These are phyloP conservation scores for Melanerpes formicivorus DNA, from an alignment of 2,113 vertebrate species.

Conservation along the genomic window DNA sequence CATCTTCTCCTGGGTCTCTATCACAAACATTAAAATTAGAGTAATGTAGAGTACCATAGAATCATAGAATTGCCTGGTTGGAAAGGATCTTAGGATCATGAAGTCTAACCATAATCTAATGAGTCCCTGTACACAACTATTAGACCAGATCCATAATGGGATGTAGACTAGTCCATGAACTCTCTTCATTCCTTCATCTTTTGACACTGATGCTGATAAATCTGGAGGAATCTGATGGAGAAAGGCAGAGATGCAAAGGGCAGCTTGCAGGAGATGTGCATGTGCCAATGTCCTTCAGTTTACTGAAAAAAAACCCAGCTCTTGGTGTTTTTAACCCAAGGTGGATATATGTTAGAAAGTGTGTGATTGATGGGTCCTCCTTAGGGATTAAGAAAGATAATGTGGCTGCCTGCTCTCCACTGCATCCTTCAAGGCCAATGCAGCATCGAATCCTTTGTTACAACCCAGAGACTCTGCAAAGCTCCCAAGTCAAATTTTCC, in stretches of 20 bases:
- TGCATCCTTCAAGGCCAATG: background rate
- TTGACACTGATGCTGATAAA: fast-evolving
- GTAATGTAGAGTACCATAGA: too few species aligned
- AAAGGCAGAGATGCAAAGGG: background rate
- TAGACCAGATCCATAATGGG: fast-evolving
- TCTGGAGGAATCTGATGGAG: background rate
- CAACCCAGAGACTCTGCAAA: background rate
- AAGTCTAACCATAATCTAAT: too few species aligned
- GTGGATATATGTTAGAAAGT: background rate
- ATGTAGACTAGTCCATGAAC: background rate
- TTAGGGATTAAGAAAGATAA: fast-evolving
- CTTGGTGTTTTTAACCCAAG: background rate
- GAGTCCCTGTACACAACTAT: background rate
- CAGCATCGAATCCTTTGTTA: background rate
- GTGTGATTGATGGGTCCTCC: background rate
- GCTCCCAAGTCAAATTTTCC: slow-evolving; percentile 22
- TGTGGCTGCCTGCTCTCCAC: background rate
- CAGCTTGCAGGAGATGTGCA: fast-evolving
- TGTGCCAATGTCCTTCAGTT: fast-evolving
- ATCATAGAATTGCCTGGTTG: too few species aligned
- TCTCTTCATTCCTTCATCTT: background rate
- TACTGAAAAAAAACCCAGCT: background rate
- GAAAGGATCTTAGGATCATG: too few species aligned
- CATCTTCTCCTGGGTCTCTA: background rate
- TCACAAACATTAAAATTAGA: background rate